These are phyloP conservation scores for Sebastes wilsoni DNA, from an alignment of 2,797 vertebrate genomes.

Conservation along the genomic window DNA sequence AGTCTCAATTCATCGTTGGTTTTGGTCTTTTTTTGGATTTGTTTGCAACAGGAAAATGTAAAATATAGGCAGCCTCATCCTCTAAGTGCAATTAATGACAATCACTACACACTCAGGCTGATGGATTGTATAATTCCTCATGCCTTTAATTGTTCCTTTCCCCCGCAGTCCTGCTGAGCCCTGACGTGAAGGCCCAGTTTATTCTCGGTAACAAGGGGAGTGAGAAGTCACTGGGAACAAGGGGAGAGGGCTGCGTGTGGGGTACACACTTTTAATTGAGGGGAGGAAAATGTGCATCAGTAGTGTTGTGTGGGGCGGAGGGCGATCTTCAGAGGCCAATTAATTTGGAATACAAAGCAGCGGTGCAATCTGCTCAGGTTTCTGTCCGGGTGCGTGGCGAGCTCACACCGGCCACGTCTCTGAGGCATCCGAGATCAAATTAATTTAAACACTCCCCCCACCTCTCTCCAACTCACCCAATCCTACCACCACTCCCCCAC, in stretches of 20 bases:
- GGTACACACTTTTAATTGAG: conserved; percentile 77
- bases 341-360: conserved; percentile 86
- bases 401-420: conserved; percentile 68
- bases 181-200: conserved; percentile 58
- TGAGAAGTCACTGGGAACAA: conserved; percentile 46
- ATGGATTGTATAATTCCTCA: conserved; percentile 17
- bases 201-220: conserved; percentile 64
- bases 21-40: neutral
- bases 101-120: conserved; percentile 18
- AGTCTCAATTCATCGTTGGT: neutral
- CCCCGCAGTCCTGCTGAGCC: conserved; percentile 15
- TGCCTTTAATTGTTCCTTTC: conserved; percentile 27
- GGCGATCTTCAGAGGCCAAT: conserved; percentile 85
- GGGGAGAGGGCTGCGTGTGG: conserved; percentile 49
- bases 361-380: conserved; percentile 79
- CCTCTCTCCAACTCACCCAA: conserved; percentile 7
- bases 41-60: neutral
- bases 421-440: conserved; percentile 73
- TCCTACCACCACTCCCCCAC: conserved; percentile 18
- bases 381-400: conserved; percentile 63
- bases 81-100: conserved; percentile 32
- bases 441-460: conserved; percentile 72
- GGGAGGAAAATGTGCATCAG: conserved; percentile 74
- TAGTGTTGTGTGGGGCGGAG: conserved; percentile 71
- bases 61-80: neutral